These are phyloP conservation scores for Anastrepha ludens DNA, from an alignment of 1,140 invertebrate genomes.

Conservation along the genomic window DNA sequence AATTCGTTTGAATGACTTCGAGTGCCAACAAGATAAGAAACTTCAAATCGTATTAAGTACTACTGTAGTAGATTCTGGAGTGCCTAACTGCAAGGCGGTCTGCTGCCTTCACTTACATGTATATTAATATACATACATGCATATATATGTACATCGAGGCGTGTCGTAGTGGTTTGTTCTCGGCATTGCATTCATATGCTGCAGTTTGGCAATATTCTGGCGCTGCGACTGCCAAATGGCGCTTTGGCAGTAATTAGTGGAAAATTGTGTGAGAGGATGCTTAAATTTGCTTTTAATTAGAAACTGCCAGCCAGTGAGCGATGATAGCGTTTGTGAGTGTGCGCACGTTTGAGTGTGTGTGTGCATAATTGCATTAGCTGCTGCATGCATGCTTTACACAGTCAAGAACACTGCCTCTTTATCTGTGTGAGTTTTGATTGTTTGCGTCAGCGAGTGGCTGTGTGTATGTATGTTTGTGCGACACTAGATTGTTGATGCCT, in stretches of 20 bases:
- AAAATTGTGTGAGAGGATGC: conserved; percentile 58
- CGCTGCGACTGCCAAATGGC: conserved; percentile 36
- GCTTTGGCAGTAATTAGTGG: conserved; percentile 48
- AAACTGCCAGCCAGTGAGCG: conserved; percentile 28
- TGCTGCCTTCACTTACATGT: not conserved
- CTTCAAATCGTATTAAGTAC: conserved; percentile 50
- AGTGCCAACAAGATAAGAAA: conserved; percentile 53
- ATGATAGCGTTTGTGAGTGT: not conserved
- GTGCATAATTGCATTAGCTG: conserved; percentile 5
- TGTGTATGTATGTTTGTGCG: not conserved
- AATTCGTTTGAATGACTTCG: conserved; percentile 50
- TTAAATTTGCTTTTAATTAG: conserved; percentile 70
- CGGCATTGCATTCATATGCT: not conserved
- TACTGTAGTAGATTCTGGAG: conserved; percentile 31
- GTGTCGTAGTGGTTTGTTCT: not conserved
- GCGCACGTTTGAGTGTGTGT: not conserved
- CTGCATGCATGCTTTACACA: not conserved
- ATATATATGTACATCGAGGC: not conserved
- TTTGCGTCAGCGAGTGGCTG: not conserved
- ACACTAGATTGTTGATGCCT: conserved; percentile 2
- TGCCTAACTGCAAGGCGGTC: not conserved
- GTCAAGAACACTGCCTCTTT: not conserved
- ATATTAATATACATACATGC: no score
- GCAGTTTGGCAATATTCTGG: conserved; percentile 3
- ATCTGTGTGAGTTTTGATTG: conserved; percentile 19